Evolutionary conservation across 1,140 invertebrate species (phyloP), one percentile per base, ranked within the genome.

Genomic region (Heliconius congener): DNA sequence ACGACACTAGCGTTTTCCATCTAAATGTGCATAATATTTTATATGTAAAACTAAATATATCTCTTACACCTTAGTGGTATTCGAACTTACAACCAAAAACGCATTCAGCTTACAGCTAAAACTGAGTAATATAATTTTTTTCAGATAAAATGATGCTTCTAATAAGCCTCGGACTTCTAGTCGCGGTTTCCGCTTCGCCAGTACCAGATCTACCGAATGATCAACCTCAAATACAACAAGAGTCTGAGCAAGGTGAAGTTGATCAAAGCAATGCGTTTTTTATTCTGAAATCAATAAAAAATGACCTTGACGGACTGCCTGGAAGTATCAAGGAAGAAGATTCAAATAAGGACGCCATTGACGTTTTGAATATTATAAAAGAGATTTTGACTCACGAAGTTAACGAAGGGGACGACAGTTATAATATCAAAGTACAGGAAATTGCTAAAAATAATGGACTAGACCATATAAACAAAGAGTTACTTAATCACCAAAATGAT

Each of bases 111-210:
- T 19, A 52, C 18, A 52, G 18, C 18, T 52, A 52, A 19, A 2
- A 19, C 18, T 52, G 5, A 52, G 4, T 19, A 52, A 1, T 13
- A 13, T 52, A 19, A 19, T 55, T 75, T 39, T 73, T 89, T 90
- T 66, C 86, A 93, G 90, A 73, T 57, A 90, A 78, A 74, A 93
- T 93, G 92, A 92, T 92, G 77, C 16, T 87, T 8, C 37, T 93
- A 8, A 75, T 92, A 52, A 84, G 72, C 13, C 77, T 93, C 27
- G 83, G 86, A 18, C 73, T 92, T n/a, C 30, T 91, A 30, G 82
- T 87, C 1, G 84, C 83, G 78, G 90, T 82, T 11, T 77, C 84
- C 46, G 91, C 89, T 27, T 46, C 82, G 8, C 86, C 86, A 4
- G 71, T 73, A 27, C 76, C 76, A n/a, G 76, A 84, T 19, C 37